Evolutionary conservation across 2,113 vertebrate species (phyloP), one percentile per base, ranked within the genome.

Genomic region (Equus przewalskii): DNA sequence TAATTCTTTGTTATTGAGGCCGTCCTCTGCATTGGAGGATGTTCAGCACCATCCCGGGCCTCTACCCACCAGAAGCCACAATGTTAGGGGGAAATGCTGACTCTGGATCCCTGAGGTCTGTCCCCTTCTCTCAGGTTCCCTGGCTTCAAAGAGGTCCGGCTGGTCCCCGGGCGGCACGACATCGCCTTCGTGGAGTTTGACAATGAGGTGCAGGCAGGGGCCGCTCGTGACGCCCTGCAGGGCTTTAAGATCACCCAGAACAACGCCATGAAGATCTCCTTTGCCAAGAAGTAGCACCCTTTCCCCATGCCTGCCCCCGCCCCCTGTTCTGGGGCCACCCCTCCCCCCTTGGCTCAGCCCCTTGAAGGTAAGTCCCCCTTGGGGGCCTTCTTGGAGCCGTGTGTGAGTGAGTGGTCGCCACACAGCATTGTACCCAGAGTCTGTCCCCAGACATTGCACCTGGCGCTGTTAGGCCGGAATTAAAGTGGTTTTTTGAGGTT

Each of bases 111-210:
- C 92, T 96, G 79, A 94, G 36, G 33, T 84, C 19, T 97, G 0
- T 22, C 14, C 58, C 14, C 65, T 88, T 64, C 44, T 76, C 12
- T 6, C 83, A 99, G 99, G 98, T 99, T 99, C 97, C 99, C 99
- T 3, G 99, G 99, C 22, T 99, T 99, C 99, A 99, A 99, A 97
- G 99, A 99, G 95, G 99, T 99, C 36, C 99, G 99, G 33, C 97
- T 99, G 90, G 99, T 99, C 15, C 99, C 99, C 0, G 99, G 99
- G 8, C 99, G 99, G 3, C 99, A 99, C 21, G 99, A 99, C 97
- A 99, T 99, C 4, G 99, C 99, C 46, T 99, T 99, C 14, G 99
- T 99, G 99, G 99, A 99, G 98, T 99, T 99, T 98, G 99, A 99
- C 36, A 99, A 99, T 1, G 99, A 99, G 85, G 99, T 99, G 76